Percentiles rank a stretch among this genome's conserved stretches.
phyloP scores from a whole-genome alignment of 2,888 invertebrate genomes.

The Mimas tiliae region DNA sequence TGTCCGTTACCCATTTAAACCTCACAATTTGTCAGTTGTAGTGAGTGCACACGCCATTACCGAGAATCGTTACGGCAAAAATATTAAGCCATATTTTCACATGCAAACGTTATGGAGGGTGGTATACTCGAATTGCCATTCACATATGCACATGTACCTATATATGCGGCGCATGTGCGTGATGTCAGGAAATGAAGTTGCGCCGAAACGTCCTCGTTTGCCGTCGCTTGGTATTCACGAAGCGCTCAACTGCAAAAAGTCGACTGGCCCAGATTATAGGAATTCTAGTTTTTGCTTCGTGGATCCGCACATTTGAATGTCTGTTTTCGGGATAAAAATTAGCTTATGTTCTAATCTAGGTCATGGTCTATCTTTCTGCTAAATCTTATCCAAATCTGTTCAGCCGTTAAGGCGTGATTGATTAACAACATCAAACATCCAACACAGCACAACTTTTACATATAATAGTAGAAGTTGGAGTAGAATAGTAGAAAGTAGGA shows the following conservation, averaged over 20 bases:
- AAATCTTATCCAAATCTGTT: no score
- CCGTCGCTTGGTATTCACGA: constrained; percentile 25
- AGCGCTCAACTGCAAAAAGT: constrained; percentile 28
- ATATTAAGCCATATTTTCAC: constrained; percentile 8
- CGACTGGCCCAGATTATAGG: constrained; percentile 29
- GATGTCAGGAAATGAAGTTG: constrained; percentile 33
- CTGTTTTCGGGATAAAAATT: no score
- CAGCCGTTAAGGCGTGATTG: no score
- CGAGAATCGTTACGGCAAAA: constrained; percentile 1
- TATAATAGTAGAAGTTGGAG: no score
- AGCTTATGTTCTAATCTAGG: no score
- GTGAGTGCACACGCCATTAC: neutral
- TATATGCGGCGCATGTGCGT: constrained; percentile 25
- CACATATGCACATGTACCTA: neutral
- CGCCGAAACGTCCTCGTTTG: constrained; percentile 24
- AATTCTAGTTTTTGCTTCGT: neutral
- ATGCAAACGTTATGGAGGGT: neutral
- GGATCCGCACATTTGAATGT: no score
- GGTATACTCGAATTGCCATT: neutral
- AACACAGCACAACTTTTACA: no score
- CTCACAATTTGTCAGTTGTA: no score
- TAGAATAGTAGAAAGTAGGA: no score
- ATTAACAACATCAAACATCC: no score
- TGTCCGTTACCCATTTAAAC: no score
- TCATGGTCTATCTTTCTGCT: no score